Base-by-base conservation (phyloP, 2,797 vertebrate species). In the Rhinogobio ventralis region DNA sequence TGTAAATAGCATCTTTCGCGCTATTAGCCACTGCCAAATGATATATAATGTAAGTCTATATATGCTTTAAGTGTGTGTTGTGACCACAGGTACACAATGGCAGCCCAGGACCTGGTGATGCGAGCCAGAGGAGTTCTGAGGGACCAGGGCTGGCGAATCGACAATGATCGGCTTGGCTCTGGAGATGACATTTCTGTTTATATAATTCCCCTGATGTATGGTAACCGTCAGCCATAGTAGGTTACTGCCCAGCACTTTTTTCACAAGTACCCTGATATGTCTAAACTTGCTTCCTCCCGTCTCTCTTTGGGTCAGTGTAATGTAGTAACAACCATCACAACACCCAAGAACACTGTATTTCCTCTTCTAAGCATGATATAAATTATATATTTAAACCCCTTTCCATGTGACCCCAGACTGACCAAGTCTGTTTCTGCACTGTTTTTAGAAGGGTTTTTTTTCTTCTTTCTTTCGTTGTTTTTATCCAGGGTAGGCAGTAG, bases 171-270 rank as follows among this genome's bases (percentile, higher is more conserved):
- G 2, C 95, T 99, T 90, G 98, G 98, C 89, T 99, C 98, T 0
- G 98, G 98, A 86, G 98, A 99, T 0, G 98, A 99, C 94, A 99
- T 99, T 91, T 96, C 98, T 0, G 97, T 97, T 90, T 99, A 97
- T 80, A 96, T 99, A 94, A 97, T 99, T 87, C 98, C 98, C 39
- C 93, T 99, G 89, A 95, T 97, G 94, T 96, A 98, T 0, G 97
- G 97, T 75, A 98, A 97, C 92, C 96, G 95, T 71, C 95, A 97
- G 90, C 94, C 92, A 73, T 95, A 95, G 82, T 71, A 75, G 28
- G 17, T 7, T 30, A 36, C 20, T 55, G 28, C 68, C 42, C 11
- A 49, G 25, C 73, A 86, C 87, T 76, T 66, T 19, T 74, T 82
- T 68, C 89, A 42, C 77, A 79, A 71, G 67, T 76, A 57, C 20